Conservation (phyloP, 2,797 vertebrate species). For the Pristis pectinata region DNA sequence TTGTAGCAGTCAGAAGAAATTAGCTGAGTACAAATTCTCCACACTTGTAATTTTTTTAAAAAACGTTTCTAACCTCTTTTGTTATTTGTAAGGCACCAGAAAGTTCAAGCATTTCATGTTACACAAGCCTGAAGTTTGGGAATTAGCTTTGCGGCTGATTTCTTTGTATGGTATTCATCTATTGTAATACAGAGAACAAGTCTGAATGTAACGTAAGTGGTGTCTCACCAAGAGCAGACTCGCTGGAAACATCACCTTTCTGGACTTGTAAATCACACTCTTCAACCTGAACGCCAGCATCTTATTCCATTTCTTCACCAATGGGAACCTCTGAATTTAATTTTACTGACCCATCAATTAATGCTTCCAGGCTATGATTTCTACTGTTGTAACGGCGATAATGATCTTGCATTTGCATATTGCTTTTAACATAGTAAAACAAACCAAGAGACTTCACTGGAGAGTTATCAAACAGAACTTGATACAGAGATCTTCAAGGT, state of each 20-base stretch:
- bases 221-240: not conserved
- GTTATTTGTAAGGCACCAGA: not conserved
- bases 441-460: too few relatives aligned
- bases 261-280: not conserved
- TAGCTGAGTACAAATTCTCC: not conserved
- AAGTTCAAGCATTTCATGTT: not conserved
- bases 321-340: not conserved
- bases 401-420: too few relatives aligned
- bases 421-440: too few relatives aligned
- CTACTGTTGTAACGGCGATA: not conserved
- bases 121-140: not conserved
- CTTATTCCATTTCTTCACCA: not conserved
- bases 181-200: not conserved
- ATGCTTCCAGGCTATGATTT: not conserved
- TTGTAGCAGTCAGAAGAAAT: not conserved
- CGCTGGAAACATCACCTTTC: too few relatives aligned
- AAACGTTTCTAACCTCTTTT: not conserved
- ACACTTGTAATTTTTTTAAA: not conserved
- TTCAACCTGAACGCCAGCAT: not conserved
- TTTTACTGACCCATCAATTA: not conserved
- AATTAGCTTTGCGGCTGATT: not conserved
- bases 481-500: too few relatives aligned
- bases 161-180: not conserved
- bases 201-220: not conserved
- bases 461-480: too few relatives aligned